Base-by-base conservation (phyloP, 2,888 invertebrate genomes). In the Nysson spinosus region DNA sequence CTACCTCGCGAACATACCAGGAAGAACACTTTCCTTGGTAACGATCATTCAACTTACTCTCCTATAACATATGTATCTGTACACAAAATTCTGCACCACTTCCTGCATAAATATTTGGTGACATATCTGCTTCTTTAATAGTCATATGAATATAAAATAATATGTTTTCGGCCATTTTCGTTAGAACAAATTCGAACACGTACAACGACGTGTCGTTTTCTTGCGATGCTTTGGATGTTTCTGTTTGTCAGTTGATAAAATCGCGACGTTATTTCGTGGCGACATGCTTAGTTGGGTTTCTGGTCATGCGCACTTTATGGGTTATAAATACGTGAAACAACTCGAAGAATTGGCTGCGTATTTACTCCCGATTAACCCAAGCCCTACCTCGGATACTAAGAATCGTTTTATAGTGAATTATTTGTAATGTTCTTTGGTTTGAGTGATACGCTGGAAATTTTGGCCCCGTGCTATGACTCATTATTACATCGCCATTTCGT, bases 271-370 rank as follows among this genome's bases (percentile, higher is more conserved):
- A 52, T 50, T 39, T 39, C 56, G 54, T 35, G 50, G 52, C 47
- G 58, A 56, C 47, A 26, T 43, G 47, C 47, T 65, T 72, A 57
- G 54, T 79, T 79, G 67, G 78, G 72, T 79, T 79, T 79, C 79
- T 60, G 61, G 60, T 65, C 77, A 65, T 56, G 65, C 58, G 46
- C 49, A 49, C 22, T 62, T 69, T 78, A 74, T 78, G 68, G 72
- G 69, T 79, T 75, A 77, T 73, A 68, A 71, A 71, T 77, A 71
- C 57, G 46, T 58, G 60, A 67, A 44, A 14, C 40, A 37, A 32
- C 43, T 19, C 50, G 39, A 58, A 58, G 55, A 71, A 68, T 64
- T 50, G 43, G 19, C 54, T 61, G 75, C 75, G 75, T 74, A 74
- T 74, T 74, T 75, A 74, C 61, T 68, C 64, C 61, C 61, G 58